Evolutionary conservation across 2,113 vertebrate species (phyloP), one percentile per base, ranked within the genome.

Genomic region (Notothenia coriiceps): DNA sequence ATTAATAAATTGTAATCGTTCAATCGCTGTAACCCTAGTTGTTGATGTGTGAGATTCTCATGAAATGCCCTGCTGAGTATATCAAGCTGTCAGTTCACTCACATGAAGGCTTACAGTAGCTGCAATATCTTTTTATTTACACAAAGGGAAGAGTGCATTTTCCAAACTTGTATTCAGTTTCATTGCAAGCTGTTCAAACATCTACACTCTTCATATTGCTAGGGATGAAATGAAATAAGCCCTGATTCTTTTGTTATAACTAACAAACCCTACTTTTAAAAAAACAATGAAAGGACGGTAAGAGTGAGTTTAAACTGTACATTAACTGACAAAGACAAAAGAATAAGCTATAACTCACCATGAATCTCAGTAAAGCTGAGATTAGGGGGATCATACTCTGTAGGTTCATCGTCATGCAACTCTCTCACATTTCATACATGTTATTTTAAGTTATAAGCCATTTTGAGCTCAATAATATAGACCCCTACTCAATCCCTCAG

Each of bases 31-130:
- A 57, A 75, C 49, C 13, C 65, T 35, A 47, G 17, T 52, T 76
- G 66, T 72, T 77, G 64, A 84, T 72, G 46, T 71, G 64, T 3
- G 57, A 70, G 59, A 67, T 77, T 79, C 33, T 60, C 29, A 43
- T 83, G 55, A 43, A 78, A 80, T 9, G 62, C 72, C 65, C 71
- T 71, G 55, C 70, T 51, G 60, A 80, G 64, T 47, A 68, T 33
- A 76, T 73, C 17, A 40, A 77, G 44, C 52, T 80, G 83, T 90
- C 75, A 68, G 2, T 70, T 82, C 61, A 52, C 52, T 77, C 50
- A 80, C 66, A 85, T 65, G 69, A 81, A 70, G 50, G 57, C 33
- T 69, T 62, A 29, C 29, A 29, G 3, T 29, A 56, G 49, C 35
- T 61, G 68, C 46, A 63, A 40, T 7, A 52, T 59, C 43, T 60